A percentile compares a stretch with the other conserved stretches of the same genome.
Conservation (phyloP, 2,797 vertebrate genomes). For the Myotis findleyi region DNA sequence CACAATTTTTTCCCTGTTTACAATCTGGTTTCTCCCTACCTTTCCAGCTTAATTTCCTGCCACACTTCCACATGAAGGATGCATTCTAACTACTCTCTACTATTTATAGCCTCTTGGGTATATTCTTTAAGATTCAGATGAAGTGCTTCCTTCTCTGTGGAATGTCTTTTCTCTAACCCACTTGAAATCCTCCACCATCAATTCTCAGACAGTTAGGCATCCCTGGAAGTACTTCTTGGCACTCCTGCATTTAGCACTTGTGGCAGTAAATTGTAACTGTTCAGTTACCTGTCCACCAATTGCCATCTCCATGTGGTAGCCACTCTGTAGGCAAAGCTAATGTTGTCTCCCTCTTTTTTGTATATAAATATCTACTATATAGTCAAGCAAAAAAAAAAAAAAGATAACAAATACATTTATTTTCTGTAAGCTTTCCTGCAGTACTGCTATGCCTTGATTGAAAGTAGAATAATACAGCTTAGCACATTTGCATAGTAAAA, state of each 20-base stretch:
- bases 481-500: background rate
- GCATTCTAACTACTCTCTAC: background rate
- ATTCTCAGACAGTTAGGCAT: slow-evolving; percentile 4
- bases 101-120: background rate
- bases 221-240: background rate
- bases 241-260: background rate
- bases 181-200: background rate
- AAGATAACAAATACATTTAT: background rate
- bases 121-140: slow-evolving; percentile 32
- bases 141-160: background rate
- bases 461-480: background rate
- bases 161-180: background rate
- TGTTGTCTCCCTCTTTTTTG: background rate
- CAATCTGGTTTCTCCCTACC: background rate
- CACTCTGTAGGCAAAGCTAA: background rate
- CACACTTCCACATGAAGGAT: background rate
- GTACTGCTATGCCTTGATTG: background rate
- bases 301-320: background rate
- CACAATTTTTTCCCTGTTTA: background rate
- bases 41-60: background rate
- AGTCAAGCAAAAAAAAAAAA: background rate
- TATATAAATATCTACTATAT: background rate
- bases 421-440: background rate
- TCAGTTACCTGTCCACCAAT: background rate
- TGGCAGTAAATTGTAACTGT: background rate